phyloP scores from a whole-genome alignment of 1,140 invertebrate genomes.

The Glossosoma conforme region DNA sequence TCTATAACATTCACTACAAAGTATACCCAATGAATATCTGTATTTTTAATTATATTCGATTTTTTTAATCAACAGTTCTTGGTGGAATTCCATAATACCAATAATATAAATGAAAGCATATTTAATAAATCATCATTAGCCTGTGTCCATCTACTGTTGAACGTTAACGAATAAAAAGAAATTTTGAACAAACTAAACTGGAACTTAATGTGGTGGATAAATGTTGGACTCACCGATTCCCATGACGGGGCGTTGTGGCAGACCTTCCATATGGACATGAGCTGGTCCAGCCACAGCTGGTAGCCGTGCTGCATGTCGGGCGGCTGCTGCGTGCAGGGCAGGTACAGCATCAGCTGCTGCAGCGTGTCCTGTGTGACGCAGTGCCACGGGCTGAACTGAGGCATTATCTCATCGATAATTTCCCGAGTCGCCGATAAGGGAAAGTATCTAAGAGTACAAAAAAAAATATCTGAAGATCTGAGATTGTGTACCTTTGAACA shows the following conservation, averaged over 20 bases:
- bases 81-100: no score
- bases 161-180: no score
- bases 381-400: slow-evolving; percentile 69
- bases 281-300: slow-evolving; percentile 79
- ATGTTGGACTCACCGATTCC: slow-evolving; percentile 58
- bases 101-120: no score
- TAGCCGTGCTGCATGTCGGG: slow-evolving; percentile 61
- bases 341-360: slow-evolving; percentile 65
- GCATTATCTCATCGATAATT: slow-evolving; percentile 80
- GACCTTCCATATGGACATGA: slow-evolving; percentile 72
- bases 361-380: slow-evolving; percentile 55
- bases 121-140: no score
- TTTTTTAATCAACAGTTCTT: no score
- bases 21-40: no score
- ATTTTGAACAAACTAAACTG: no score
- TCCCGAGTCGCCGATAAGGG: slow-evolving; percentile 72
- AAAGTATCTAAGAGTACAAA: slow-evolving; percentile 62
- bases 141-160: no score
- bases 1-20: no score
- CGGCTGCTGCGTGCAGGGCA: slow-evolving; percentile 66
- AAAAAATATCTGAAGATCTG: neutral
- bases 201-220: no score
- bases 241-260: slow-evolving; percentile 67
- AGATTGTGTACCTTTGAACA: no score
- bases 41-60: no score